These are phyloP conservation scores for Micronycteris hirsuta DNA, from an alignment of 2,113 vertebrate species.

Conservation along the genomic window DNA sequence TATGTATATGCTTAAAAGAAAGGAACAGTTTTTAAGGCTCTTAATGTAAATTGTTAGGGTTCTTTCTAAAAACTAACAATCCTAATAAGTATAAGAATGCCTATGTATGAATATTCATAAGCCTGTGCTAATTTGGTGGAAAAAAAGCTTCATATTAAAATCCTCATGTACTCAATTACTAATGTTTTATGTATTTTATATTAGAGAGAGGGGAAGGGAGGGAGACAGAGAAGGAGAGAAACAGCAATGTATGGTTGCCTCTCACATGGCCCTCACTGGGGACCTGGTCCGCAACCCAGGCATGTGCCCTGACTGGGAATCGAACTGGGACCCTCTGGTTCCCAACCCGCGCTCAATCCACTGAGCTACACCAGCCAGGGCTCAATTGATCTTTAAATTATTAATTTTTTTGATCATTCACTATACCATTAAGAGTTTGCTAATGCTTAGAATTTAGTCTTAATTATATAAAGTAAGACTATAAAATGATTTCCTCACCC, in stretches of 20 bases:
- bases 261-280: too few relatives aligned
- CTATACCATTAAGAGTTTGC: neutral
- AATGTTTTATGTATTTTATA: slow-evolving; percentile 7
- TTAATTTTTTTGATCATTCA: neutral
- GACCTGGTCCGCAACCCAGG: too few relatives aligned
- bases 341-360: too few relatives aligned
- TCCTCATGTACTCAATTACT: neutral
- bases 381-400: neutral
- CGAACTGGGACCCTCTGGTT: too few relatives aligned
- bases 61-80: neutral
- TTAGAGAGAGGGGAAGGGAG: too few relatives aligned
- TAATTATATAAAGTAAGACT: neutral
- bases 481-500: neutral
- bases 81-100: neutral
- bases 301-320: too few relatives aligned
- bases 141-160: slow-evolving; percentile 19
- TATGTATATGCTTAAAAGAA: neutral
- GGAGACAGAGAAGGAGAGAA: too few relatives aligned
- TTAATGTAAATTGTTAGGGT: neutral
- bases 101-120: neutral
- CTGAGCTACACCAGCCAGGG: too few relatives aligned
- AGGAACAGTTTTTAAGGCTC: neutral
- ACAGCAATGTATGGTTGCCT: too few relatives aligned
- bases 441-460: slow-evolving; percentile 33
- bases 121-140: neutral